Conservation (phyloP, 2,797 vertebrate species). For the Malacoraja senta region DNA sequence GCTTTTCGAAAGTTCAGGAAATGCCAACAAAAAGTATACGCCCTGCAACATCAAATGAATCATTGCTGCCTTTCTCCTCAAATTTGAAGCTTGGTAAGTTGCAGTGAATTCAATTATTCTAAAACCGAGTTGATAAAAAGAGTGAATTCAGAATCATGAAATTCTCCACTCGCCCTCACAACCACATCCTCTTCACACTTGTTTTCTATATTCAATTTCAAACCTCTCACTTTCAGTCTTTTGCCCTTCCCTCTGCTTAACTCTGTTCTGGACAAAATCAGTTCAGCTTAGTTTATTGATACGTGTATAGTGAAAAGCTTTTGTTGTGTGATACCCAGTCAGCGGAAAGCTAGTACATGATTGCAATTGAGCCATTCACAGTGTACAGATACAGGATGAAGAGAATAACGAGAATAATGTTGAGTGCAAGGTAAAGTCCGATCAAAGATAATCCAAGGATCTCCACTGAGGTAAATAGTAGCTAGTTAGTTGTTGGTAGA, state of each 20-base stretch:
- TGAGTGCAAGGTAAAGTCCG: too few species aligned
- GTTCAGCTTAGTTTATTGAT: neutral
- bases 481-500: too few species aligned
- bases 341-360: too few species aligned
- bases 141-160: neutral
- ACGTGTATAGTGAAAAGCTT: too few species aligned
- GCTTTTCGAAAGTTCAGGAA: neutral
- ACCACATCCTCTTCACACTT: neutral
- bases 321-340: too few species aligned
- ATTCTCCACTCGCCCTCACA: neutral
- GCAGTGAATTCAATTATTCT: neutral
- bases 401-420: too few species aligned
- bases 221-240: neutral
- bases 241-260: neutral
- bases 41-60: neutral
- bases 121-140: neutral
- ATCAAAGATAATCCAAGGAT: too few species aligned
- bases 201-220: neutral
- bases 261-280: neutral
- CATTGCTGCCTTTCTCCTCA: neutral
- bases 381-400: too few species aligned
- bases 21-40: neutral
- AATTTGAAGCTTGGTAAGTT: constrained; percentile 22
- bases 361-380: too few species aligned
- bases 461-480: too few species aligned